These are phyloP conservation scores for Gadopsis marmoratus DNA, from an alignment of 2,797 vertebrate species.

Conservation along the genomic window DNA sequence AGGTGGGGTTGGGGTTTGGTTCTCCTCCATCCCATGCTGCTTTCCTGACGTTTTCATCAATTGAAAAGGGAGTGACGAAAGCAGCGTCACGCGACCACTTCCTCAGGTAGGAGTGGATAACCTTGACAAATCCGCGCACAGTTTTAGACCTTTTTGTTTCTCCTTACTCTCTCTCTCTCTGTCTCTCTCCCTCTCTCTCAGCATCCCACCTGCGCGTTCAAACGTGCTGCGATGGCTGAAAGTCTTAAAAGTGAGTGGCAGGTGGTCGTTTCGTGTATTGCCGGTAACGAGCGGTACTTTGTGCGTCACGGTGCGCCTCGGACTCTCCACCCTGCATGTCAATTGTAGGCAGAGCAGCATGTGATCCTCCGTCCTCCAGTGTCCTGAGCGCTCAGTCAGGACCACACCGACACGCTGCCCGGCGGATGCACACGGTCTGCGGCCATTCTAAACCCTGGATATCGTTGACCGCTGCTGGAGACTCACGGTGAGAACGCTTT, in stretches of 20 bases:
- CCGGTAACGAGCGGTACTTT: conserved; percentile 17
- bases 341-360: conserved; percentile 68
- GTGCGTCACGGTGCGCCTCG: conserved; percentile 76
- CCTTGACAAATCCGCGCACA: conserved; percentile 64
- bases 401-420: conserved; percentile 48
- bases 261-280: conserved; percentile 31
- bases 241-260: conserved; percentile 39
- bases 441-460: conserved; percentile 30
- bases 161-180: too few relatives aligned
- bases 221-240: background rate
- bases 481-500: conserved; percentile 62
- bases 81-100: conserved; percentile 63
- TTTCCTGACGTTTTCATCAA: conserved; percentile 45
- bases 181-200: background rate
- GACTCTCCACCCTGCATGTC: conserved; percentile 70
- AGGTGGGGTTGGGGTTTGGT: background rate
- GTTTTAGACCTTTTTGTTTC: background rate
- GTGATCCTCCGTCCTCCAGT: conserved; percentile 74
- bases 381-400: conserved; percentile 63
- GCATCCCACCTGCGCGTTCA: background rate
- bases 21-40: background rate
- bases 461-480: conserved; percentile 22
- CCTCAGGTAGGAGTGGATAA: conserved; percentile 73
- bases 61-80: conserved; percentile 47
- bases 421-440: conserved; percentile 47